phyloP scores from a whole-genome alignment of 1,140 invertebrate genomes.

The Hetaerina americana region DNA sequence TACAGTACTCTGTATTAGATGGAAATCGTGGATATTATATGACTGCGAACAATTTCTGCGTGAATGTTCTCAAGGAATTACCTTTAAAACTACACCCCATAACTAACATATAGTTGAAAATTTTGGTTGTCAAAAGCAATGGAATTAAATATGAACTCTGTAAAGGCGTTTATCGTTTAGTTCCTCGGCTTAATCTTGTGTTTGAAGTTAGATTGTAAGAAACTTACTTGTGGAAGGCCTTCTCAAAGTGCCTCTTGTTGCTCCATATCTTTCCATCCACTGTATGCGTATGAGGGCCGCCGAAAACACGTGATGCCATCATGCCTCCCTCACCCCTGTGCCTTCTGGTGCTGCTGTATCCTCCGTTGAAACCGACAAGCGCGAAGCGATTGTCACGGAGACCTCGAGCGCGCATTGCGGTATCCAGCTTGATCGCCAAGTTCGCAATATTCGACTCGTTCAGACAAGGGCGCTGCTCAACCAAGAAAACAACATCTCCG shows the following conservation, averaged over 20 bases:
- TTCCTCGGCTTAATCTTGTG: too few species aligned
- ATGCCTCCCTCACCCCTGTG: not conserved
- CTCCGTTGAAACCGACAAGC: constrained; percentile 35
- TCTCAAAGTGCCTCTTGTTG: constrained; percentile 11
- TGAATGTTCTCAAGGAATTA: too few species aligned
- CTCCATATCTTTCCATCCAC: constrained; percentile 30
- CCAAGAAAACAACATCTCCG: constrained; percentile 37
- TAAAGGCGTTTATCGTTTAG: too few species aligned
- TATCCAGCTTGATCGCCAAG: constrained; percentile 23
- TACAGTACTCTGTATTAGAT: too few species aligned
- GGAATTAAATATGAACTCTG: too few species aligned
- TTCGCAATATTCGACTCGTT: constrained; percentile 13
- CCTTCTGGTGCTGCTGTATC: constrained; percentile 1
- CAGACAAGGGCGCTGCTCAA: constrained; percentile 33
- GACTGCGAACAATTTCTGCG: too few species aligned
- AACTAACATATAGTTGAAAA: too few species aligned
- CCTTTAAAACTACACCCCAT: too few species aligned
- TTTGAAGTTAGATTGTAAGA: too few species aligned
- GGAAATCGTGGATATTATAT: too few species aligned
- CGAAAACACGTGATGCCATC: not conserved
- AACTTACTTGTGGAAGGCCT: constrained; percentile 13
- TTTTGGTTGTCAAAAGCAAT: too few species aligned
- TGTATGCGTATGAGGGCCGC: constrained; percentile 29
- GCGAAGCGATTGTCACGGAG: constrained; percentile 31
- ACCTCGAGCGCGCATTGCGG: constrained; percentile 23